Evolutionary conservation across 2,113 vertebrate species (phyloP), one percentile per base, ranked within the genome.

Genomic region (Trematocara stigmaticum): DNA sequence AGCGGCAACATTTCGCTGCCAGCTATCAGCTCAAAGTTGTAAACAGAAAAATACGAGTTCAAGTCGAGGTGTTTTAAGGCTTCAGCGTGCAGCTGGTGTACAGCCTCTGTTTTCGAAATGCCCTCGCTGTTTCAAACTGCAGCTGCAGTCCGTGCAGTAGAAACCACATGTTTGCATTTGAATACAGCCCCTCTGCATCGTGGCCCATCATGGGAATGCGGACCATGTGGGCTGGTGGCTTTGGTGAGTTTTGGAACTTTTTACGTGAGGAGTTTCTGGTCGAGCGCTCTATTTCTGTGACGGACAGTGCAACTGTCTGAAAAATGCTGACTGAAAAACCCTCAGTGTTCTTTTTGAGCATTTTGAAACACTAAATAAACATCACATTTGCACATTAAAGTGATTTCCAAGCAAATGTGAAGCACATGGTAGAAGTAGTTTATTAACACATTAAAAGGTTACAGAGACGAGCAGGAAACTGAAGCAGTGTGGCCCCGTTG

Each of bases 331-430:
- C 31, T 71, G 16, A 52, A 53, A 84, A 86, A 34, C 79, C 79
- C 42, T 52, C 23, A 71, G 35, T 9, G 49, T 84, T 51, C 55
- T 29, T 64, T 66, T 52, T 45, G 10, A 83, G 35, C 40, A 16
- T 86, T 59, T 51, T 79, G 52, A 29, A 82, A 23, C 23, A 9
- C 40, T 40, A 69, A 88, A 78, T 76, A 82, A n/a, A 52, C 29
- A 11, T 55, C 83, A 78, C 79, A 87, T 88, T 92, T 89, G 71
- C 83, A 89, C 85, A 83, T 88, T 88, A 89, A 87, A 88, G 78
- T 59, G 1, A 53, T 64, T 78, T 59, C 23, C 42, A 23, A 57
- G 56, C 71, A 86, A 90, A 82, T 88, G 88, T 57, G 10, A 10
- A 85, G 40, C 90, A 92, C 45, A 79, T 87, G 89, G 78, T 74